Percentiles rank a stretch among this genome's conserved stretches.
Evolutionary conservation across 2,888 invertebrate genomes (phyloP).

Genomic region (Coenonympha arcania): DNA sequence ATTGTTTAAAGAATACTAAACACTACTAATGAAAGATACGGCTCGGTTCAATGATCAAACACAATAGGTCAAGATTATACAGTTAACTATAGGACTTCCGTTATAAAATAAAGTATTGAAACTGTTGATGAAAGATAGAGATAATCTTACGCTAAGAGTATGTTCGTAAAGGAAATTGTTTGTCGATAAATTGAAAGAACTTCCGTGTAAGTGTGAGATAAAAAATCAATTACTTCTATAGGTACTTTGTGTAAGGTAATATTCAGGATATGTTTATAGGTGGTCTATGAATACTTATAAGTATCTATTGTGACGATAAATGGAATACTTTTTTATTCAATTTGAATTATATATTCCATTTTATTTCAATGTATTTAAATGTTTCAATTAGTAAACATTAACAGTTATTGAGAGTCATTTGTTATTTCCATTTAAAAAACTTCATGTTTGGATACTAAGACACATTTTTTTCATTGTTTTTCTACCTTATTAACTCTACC

Average conservation of each 20-base stretch:
- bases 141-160: conserved; percentile 14
- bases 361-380: no score
- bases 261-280: conserved; percentile 7
- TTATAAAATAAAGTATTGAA: conserved; percentile 5
- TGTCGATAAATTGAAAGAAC: conserved; percentile 18
- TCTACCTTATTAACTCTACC: conserved; percentile 3
- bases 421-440: no score
- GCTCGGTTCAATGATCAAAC: conserved; percentile 4
- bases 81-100: conserved; percentile 8
- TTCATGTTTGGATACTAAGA: neutral
- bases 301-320: neutral
- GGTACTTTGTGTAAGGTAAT: neutral
- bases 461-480: neutral
- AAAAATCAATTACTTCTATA: conserved; percentile 18
- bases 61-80: conserved; percentile 8
- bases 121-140: conserved; percentile 12
- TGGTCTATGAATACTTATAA: conserved; percentile 4
- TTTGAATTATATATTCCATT: no score
- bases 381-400: no score
- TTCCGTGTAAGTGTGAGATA: conserved; percentile 14
- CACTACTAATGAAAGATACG: no score
- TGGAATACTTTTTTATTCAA: no score
- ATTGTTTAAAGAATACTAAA: no score
- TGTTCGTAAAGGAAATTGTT: conserved; percentile 23
- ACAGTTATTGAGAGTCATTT: no score